phyloP scores from a whole-genome alignment of 1,140 invertebrate species.

The Schmidtea mediterranea region DNA sequence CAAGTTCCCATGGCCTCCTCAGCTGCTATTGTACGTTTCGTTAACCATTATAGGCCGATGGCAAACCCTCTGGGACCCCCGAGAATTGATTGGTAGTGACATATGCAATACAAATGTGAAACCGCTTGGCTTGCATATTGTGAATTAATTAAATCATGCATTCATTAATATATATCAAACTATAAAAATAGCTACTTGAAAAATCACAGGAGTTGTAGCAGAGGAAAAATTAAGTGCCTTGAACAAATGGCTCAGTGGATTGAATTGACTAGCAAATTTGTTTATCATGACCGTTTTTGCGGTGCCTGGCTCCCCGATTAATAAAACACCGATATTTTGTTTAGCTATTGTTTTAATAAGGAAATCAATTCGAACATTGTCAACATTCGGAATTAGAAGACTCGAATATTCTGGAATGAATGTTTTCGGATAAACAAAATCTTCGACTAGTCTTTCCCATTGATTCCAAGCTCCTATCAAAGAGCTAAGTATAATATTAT shows the following conservation, averaged over 20 bases:
- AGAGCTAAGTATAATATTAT: no score
- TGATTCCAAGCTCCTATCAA: conserved; percentile 61
- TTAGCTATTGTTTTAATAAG: conserved; percentile 23
- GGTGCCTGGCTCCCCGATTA: conserved; percentile 11
- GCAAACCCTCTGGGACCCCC: no score
- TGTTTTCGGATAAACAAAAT: conserved; percentile 55
- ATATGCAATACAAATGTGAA: conserved; percentile 25
- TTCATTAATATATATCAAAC: no score
- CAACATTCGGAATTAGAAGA: conserved; percentile 23
- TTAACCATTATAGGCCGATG: no score
- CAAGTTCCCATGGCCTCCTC: no score
- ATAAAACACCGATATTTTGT: conserved; percentile 13
- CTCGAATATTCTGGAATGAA: conserved; percentile 34
- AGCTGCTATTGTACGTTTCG: no score
- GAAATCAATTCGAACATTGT: conserved; percentile 21
- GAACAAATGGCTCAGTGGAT: conserved; percentile 49
- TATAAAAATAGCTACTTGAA: conserved; percentile 35
- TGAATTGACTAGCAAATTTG: conserved; percentile 47
- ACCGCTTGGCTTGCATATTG: conserved; percentile 25
- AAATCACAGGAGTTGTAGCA: conserved; percentile 65
- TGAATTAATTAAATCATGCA: no score
- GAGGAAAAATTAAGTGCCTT: conserved; percentile 78
- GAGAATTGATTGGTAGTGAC: conserved; percentile 27
- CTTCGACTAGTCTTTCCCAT: conserved; percentile 46
- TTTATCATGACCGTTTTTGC: conserved; percentile 12